Evolutionary conservation across 2,797 vertebrate species (phyloP).

Genomic region (Eospalax fontanierii): DNA sequence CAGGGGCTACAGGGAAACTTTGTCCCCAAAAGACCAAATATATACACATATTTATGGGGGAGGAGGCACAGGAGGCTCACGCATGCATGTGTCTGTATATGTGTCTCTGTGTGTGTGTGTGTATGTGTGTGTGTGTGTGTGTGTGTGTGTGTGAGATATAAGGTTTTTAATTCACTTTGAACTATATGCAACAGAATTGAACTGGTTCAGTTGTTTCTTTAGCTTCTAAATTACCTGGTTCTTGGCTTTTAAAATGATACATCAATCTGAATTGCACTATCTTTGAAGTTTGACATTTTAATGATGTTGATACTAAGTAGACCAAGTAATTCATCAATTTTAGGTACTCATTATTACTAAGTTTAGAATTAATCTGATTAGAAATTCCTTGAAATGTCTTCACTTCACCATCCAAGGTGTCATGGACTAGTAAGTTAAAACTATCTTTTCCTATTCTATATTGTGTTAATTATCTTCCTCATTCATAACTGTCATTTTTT

Average conservation of each 20-base stretch:
- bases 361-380: neutral
- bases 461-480: conserved; percentile 19
- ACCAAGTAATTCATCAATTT: conserved; percentile 44
- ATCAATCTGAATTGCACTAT: neutral
- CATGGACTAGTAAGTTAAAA: neutral
- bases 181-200: neutral
- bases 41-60: too few relatives aligned
- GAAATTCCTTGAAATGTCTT: conserved; percentile 26
- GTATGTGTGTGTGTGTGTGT: neutral
- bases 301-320: neutral
- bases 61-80: too few relatives aligned
- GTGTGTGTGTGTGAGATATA: neutral
- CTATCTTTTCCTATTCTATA: neutral
- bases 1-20: too few relatives aligned
- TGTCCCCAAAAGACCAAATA: too few relatives aligned
- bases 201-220: neutral
- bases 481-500: neutral
- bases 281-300: neutral
- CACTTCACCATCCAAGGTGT: neutral
- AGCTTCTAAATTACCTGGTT: neutral
- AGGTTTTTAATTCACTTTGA: conserved; percentile 40
- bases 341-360: conserved; percentile 9
- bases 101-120: too few relatives aligned
- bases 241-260: conserved; percentile 44
- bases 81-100: too few relatives aligned